Evolutionary conservation across 1,140 invertebrate species (phyloP).

Genomic region (Caenorhabditis latens): DNA sequence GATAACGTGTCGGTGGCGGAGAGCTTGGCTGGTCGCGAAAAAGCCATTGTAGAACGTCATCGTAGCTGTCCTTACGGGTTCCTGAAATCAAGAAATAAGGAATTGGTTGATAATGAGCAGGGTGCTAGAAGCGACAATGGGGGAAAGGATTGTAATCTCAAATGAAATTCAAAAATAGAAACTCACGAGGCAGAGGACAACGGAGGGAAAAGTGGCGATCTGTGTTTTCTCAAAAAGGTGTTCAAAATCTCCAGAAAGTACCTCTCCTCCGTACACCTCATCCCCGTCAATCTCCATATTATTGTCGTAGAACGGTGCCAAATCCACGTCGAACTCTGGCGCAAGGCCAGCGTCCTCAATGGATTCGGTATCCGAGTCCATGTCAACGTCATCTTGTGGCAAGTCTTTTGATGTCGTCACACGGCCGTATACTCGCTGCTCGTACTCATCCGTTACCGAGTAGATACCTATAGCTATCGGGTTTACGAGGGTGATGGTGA

Average conservation of each 20-base stretch:
- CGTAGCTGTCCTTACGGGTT: conserved; percentile 70
- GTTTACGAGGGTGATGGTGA: background rate
- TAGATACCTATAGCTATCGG: background rate
- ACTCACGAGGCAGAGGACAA: conserved; percentile 50
- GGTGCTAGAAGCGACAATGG: background rate
- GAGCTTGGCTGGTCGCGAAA: conserved; percentile 71
- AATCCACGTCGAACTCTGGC: conserved; percentile 45
- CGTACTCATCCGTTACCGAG: conserved; percentile 5
- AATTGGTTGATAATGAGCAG: background rate
- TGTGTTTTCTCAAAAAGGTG: conserved; percentile 54
- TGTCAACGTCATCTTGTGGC: background rate
- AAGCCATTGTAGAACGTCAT: conserved; percentile 74
- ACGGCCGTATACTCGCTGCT: conserved; percentile 61
- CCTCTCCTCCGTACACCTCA: conserved; percentile 46
- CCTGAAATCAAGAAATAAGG: conserved; percentile 62
- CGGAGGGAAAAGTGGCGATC: conserved; percentile 35
- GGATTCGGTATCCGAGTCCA: conserved; percentile 46
- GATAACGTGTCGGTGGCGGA: conserved; percentile 63
- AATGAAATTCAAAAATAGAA: background rate
- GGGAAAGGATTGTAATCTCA: background rate
- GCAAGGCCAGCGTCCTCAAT: conserved; percentile 13
- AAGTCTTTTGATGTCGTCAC: background rate
- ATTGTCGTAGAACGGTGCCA: conserved; percentile 15
- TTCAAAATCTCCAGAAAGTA: conserved; percentile 50
- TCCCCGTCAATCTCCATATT: conserved; percentile 3